Base-by-base conservation (phyloP, 2,888 invertebrate genomes). In the Acholoe squamosa region DNA sequence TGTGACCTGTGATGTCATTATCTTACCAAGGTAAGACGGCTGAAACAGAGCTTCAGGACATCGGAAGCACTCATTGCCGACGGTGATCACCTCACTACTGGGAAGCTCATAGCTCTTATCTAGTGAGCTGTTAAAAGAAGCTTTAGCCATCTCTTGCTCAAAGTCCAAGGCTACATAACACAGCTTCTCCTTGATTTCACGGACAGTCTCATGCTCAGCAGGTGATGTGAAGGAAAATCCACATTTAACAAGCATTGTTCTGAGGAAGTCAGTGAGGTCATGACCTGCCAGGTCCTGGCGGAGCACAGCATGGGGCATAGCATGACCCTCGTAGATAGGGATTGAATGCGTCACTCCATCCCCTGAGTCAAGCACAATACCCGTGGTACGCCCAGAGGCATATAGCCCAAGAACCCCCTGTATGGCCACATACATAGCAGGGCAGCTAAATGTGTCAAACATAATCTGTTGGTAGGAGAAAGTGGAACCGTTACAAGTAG, bases 271-370 rank as follows among this genome's bases (percentile, higher is more conserved):
- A 96, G 98, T 98, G 96, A 98, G 97, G 97, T 98, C 98, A 95
- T 98, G 98, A 96, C 98, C 98, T 95, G 98, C 98, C 97, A 98
- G 97, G 97, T 98, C 98, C 97, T 98, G 97, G 97, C 98, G 98
- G 56, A 89, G 54, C 0, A 89, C 52, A 22, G 89, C 71, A 33
- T 92, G 92, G 84, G 92, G 92, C 67, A 92, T 84, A 52, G 91
- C 91, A 86, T 92, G 92, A 84, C 92, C 92, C 94, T 90, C 61
- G 19, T 61, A n/a, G 14, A 84, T 94, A 31, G 91, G 90, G 22
- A 91, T 90, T n/a, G 56, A 33, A 77, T 90, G 93, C 0, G 91
- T 51, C 3, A 93, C 93, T 19, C 93, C 93, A 71, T 93, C 93
- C 16, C 93, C 93, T 31, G 93, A 93, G 80, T 93, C 93, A 14